Conservation (phyloP, 2,888 invertebrate genomes). For the Epirrhoe alternata region DNA sequence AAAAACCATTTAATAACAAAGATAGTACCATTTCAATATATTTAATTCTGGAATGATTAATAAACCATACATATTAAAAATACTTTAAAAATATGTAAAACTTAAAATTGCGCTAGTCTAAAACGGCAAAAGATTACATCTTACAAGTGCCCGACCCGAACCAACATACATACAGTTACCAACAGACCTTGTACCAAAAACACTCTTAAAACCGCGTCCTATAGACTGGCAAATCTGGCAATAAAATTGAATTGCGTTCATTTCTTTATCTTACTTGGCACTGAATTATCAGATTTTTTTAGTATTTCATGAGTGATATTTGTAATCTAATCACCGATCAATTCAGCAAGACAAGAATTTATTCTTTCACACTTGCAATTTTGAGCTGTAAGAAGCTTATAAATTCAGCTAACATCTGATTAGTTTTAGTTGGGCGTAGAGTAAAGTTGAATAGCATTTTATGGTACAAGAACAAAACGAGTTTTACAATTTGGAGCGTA, state of each 20-base stretch:
- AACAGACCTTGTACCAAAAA: constrained; percentile 18
- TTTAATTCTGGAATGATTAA: constrained; percentile 67
- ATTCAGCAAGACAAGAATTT: no score
- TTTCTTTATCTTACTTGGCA: background rate
- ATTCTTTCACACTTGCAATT: no score
- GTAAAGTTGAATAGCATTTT: constrained; percentile 6
- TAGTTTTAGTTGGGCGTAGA: no score
- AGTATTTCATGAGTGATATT: no score
- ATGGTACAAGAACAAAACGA: constrained; percentile 37
- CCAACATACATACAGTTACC: constrained; percentile 44
- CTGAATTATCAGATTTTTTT: no score
- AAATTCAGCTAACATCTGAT: no score
- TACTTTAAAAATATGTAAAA: constrained; percentile 30
- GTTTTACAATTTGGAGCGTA: constrained; percentile 90
- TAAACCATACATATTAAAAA: constrained; percentile 39
- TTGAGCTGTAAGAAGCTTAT: no score
- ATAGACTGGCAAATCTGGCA: background rate
- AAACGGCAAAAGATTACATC: constrained; percentile 30
- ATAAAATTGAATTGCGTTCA: background rate
- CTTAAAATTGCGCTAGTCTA: constrained; percentile 29
- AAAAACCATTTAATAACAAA: constrained; percentile 60
- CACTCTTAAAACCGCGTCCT: background rate
- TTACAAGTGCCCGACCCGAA: constrained; percentile 63
- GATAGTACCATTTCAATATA: constrained; percentile 52
- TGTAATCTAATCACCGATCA: no score